Evolutionary conservation across 2,113 vertebrate genomes (phyloP).

Genomic region (Pagrus major): DNA sequence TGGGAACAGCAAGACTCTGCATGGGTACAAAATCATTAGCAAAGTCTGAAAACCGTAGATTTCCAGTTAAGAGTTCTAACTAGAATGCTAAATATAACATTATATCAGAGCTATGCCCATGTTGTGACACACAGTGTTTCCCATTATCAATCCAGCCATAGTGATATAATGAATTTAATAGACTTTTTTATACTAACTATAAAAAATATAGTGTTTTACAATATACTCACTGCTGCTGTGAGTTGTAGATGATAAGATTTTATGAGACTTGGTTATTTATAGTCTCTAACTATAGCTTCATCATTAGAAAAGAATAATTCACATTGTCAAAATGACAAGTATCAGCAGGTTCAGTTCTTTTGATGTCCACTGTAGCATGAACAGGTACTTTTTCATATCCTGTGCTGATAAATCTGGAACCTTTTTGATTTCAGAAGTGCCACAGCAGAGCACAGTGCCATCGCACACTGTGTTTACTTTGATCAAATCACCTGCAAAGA

Average conservation of each 20-base stretch:
- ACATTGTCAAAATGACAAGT: neutral
- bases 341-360: neutral
- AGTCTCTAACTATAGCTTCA: neutral
- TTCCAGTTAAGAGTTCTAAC: neutral
- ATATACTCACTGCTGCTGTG: neutral
- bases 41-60: neutral
- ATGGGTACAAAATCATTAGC: neutral
- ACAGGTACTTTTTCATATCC: neutral
- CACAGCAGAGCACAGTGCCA: no score
- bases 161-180: no score
- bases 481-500: no score
- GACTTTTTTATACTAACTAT: no score
- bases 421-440: no score
- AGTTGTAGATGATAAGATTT: neutral
- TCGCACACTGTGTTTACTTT: no score
- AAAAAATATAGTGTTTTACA: no score
- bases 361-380: no score
- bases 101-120: neutral
- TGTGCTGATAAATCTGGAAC: no score
- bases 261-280: neutral
- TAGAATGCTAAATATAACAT: neutral
- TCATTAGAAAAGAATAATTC: neutral
- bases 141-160: no score
- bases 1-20: neutral
- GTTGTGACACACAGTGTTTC: neutral